Evolutionary conservation across 2,888 invertebrate species (phyloP).

Genomic region (Theretra japonica): DNA sequence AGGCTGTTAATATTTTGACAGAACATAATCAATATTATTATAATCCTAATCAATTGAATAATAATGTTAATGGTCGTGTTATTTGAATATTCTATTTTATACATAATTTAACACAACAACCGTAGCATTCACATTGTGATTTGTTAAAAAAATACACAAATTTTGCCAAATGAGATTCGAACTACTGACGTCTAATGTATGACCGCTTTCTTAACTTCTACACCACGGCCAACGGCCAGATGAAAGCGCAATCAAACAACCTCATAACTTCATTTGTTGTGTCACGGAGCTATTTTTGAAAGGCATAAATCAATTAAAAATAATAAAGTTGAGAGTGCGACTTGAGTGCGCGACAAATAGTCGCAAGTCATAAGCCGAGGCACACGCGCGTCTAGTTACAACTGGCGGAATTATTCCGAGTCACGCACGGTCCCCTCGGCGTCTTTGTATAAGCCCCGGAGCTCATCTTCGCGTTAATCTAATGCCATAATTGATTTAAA

Average conservation of each 20-base stretch:
- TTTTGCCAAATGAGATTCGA: neutral
- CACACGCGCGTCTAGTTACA: neutral
- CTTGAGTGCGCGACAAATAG: constrained; percentile 3
- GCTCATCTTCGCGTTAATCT: constrained; percentile 77
- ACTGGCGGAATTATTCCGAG: constrained; percentile 63
- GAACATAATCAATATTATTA: neutral
- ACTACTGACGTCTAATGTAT: neutral
- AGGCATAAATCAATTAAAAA: neutral
- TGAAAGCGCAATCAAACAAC: neutral
- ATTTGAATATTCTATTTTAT: too few species aligned
- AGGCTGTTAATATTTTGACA: constrained; percentile 15
- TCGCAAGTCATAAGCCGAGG: constrained; percentile 15
- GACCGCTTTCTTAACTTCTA: neutral
- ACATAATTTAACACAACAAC: too few species aligned
- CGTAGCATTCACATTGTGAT: too few species aligned
- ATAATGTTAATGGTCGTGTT: neutral
- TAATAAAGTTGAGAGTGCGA: neutral
- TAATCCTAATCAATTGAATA: neutral
- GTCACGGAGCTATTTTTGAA: neutral
- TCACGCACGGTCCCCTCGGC: constrained; percentile 64
- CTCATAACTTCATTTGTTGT: neutral
- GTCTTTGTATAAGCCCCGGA: constrained; percentile 59
- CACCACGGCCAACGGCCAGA: neutral
- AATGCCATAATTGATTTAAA: constrained; percentile 63
- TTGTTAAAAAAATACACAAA: too few species aligned